Base-by-base conservation (phyloP, 2,113 vertebrate species). In the Loxodonta africana region DNA sequence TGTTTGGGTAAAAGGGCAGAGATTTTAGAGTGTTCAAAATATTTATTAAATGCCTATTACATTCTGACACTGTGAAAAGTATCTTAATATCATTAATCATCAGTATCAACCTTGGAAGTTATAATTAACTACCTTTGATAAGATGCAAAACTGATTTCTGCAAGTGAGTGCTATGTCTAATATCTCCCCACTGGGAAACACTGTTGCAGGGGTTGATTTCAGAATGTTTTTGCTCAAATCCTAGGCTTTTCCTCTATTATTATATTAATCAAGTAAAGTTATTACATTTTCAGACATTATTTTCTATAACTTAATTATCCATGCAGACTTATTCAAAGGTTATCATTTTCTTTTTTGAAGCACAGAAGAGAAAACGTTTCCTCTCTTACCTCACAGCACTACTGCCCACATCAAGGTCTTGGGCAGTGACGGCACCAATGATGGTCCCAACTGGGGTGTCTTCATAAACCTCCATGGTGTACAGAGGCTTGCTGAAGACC, bases 401-500 rank as follows among this genome's bases (percentile, higher is more conserved):
- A 98, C 99, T 99, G 98, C 99, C 99, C 97, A 99, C 99, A 57
- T 99, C 99, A 0, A 99, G 98, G 97, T 99, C 99, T 94, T 99
- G 99, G 0, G 99, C 99, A 1, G 99, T 99, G 80, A 99, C 99
- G 0, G 99, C 99, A 0, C 99, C 99, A 5, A 99, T 99, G 97
- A 99, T 99, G 87, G 99, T 99, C 11, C 99, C 99, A 1, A 99
- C 98, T 0, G 99, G 99, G 0, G 99, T 99, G 93, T 99, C 99
- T 94, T 99, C 99, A 5, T 99, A 99, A 53, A 99, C 99, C 96
- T 99, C 99, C 99, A 99, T 99, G 37, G 99, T 99, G 97, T 99
- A 99, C 37, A 98, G 85, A 0, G 99, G 99, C 97, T 99, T 99
- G 98, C 99, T 99, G 98, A 99, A 99, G 46, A 99, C 99, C 0